Evolutionary conservation across 2,888 invertebrate genomes (phyloP).

Genomic region (Tiliacea citrago): DNA sequence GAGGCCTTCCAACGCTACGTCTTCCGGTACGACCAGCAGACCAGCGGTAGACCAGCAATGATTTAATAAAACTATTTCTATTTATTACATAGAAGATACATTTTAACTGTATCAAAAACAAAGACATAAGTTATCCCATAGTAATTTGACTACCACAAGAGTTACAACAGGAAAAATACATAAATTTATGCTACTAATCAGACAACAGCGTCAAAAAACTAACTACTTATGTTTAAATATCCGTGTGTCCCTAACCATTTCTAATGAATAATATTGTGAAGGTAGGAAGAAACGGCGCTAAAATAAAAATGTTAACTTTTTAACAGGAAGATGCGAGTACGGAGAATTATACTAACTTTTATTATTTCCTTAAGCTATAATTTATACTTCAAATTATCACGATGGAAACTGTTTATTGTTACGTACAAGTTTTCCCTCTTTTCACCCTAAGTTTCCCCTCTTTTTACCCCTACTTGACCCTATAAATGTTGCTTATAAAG

Average conservation of each 20-base stretch:
- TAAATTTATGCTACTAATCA: neutral
- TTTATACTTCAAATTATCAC: slow-evolving; percentile 58
- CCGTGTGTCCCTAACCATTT: slow-evolving; percentile 16
- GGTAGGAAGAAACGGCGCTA: slow-evolving; percentile 13
- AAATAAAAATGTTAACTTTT: slow-evolving; percentile 58
- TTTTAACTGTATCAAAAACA: neutral
- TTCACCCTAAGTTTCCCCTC: slow-evolving; percentile 33
- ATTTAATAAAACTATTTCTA: too few relatives aligned
- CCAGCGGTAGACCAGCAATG: too few relatives aligned
- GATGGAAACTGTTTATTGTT: slow-evolving; percentile 51
- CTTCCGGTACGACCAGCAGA: too few relatives aligned
- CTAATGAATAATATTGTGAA: slow-evolving; percentile 44
- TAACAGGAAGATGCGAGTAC: slow-evolving; percentile 49
- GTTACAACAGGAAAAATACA: slow-evolving; percentile 1
- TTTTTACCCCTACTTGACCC: slow-evolving; percentile 49
- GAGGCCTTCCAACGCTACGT: too few relatives aligned
- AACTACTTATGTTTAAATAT: slow-evolving; percentile 24
- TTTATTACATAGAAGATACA: too few relatives aligned
- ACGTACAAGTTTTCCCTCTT: slow-evolving; percentile 43
- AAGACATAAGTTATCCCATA: neutral
- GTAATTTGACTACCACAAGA: neutral
- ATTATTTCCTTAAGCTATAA: slow-evolving; percentile 56
- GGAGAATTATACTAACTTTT: slow-evolving; percentile 60
- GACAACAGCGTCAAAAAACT: neutral
- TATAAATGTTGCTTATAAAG: slow-evolving; percentile 46